Conservation (phyloP, 1,140 invertebrate genomes). For the Coboldia fuscipes region DNA sequence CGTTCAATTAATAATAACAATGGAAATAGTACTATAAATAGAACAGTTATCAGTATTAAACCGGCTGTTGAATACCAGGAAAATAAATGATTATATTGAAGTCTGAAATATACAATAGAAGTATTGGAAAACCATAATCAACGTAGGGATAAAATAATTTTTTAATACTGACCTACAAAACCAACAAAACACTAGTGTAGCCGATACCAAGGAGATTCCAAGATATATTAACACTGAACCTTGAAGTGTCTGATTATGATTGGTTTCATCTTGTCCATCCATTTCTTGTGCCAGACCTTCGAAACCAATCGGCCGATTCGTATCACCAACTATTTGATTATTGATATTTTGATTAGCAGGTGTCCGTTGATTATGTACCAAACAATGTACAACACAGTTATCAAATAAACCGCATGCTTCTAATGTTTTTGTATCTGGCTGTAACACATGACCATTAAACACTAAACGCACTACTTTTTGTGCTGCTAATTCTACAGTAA, state of each 20-base stretch:
- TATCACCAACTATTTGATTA: neutral
- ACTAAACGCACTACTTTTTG: slow-evolving; percentile 64
- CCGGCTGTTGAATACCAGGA: slow-evolving; percentile 5
- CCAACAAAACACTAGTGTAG: slow-evolving; percentile 1
- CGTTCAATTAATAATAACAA: slow-evolving; percentile 4
- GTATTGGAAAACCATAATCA: neutral
- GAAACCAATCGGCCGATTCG: too few species aligned
- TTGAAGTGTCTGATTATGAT: neutral
- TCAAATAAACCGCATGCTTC: slow-evolving; percentile 58
- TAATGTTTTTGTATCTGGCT: slow-evolving; percentile 51
- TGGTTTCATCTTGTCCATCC: too few species aligned
- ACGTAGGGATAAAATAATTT: neutral
- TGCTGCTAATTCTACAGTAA: slow-evolving; percentile 48
- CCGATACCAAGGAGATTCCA: neutral
- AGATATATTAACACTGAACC: neutral
- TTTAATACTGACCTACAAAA: slow-evolving; percentile 1
- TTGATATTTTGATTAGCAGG: slow-evolving; percentile 3
- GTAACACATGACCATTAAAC: slow-evolving; percentile 68
- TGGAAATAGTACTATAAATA: slow-evolving; percentile 3
- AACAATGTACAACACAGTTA: slow-evolving; percentile 73
- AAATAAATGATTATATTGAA: slow-evolving; percentile 4
- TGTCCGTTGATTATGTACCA: slow-evolving; percentile 39
- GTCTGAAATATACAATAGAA: slow-evolving; percentile 1
- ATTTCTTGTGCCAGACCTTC: too few species aligned
- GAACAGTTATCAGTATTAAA: slow-evolving; percentile 1